Evolutionary conservation across 2,888 invertebrate species (phyloP), one percentile per base, ranked within the genome.

Genomic region (Ecdyonurus torrentis): DNA sequence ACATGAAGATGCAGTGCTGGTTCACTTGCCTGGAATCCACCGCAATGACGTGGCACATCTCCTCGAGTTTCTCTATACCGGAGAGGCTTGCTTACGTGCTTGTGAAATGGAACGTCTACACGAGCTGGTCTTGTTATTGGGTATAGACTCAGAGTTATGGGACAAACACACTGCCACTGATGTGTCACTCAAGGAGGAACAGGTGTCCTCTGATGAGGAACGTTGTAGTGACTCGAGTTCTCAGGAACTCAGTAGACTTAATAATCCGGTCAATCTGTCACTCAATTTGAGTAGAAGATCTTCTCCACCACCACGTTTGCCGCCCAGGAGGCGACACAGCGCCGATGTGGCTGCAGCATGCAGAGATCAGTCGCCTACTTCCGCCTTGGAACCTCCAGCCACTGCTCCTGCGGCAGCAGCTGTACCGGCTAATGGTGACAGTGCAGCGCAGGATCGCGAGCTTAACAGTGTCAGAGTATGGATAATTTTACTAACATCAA

Each of bases 31-130:
- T 61, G 91, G 89, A 70, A 86, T 91, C 66, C 85, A 81, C 74
- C 87, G 85, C 71, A 82, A 83, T 66, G 87, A 90, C 71, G 84
- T 91, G 78, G 83, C 84, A 74, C 87, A 88, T 75, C 81, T 91
- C 70, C 81, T 91, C 71, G 87, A 90, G 71, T 91, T 91, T 74
- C 77, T 91, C 63, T 91, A 91, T 75, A 89, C 89, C 69, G 91
- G 91, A 64, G 89, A 91, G 77, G 89, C 89, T 67, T 84, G 85
- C 69, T 85, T 64, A 59, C 20, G 62, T 52, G 61, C 63, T 25
- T 50, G 25, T 24, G 60, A 53, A 23, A 60, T 59, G 25, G 63
- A 59, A 20, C 55, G 50, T 22, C 59, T 59, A 25, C 58, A 63
- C 59, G 63, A 63, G 24, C 59, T 63, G 20, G 59, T 63, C 20